Evolutionary conservation across 2,113 vertebrate genomes (phyloP).

Genomic region (Peucedramus taeniatus): DNA sequence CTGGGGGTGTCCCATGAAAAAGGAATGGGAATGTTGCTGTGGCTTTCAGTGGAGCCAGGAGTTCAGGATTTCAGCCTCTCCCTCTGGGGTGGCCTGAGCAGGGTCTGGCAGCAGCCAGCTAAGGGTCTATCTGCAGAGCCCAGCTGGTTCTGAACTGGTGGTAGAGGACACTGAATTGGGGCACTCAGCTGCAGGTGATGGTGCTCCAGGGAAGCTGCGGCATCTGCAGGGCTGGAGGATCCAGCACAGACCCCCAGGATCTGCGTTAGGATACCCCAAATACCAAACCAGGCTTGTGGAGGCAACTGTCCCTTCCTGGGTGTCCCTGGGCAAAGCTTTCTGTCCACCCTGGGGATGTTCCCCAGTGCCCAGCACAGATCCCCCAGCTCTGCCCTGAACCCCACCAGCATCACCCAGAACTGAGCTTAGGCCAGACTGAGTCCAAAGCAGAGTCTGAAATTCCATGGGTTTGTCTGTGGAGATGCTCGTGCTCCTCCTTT

Average conservation of each 20-base stretch:
- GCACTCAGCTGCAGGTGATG: not conserved
- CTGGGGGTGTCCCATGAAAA: not conserved
- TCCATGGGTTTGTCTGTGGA: not conserved
- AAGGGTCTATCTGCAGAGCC: not conserved
- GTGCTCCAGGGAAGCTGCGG: not conserved
- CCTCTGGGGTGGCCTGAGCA: not conserved
- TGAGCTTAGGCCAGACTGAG: fast-evolving
- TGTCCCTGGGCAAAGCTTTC: not conserved
- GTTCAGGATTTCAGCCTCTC: not conserved
- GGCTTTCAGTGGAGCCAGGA: not conserved
- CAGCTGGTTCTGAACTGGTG: not conserved
- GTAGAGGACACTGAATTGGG: not conserved
- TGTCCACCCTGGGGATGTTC: no score
- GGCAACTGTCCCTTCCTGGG: not conserved
- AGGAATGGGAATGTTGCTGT: fast-evolving
- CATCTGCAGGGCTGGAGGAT: not conserved
- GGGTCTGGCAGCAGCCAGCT: not conserved
- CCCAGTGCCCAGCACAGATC: not conserved
- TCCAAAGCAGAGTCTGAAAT: not conserved
- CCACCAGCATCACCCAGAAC: not conserved
- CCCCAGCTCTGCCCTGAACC: not conserved
- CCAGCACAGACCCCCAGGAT: not conserved
- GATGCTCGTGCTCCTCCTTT: not conserved
- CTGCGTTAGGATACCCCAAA: not conserved
- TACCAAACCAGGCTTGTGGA: not conserved